A percentile compares a stretch with the other conserved stretches of the same genome.
Evolutionary conservation across 2,113 vertebrate genomes (phyloP).

Genomic region (Microcebus tavaratra): DNA sequence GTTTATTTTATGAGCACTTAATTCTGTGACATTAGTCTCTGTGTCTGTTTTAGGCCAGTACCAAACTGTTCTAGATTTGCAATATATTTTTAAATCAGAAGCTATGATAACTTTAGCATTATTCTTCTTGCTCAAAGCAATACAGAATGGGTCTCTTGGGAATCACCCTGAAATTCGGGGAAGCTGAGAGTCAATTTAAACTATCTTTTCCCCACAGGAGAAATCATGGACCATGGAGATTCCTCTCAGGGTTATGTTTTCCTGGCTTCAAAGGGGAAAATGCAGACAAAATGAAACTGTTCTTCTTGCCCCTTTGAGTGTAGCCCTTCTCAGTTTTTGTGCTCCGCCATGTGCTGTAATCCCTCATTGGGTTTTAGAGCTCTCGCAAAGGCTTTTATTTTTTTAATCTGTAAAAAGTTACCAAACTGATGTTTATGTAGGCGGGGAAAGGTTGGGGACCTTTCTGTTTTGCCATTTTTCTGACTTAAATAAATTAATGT

Average conservation of each 20-base stretch:
- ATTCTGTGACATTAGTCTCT: background rate
- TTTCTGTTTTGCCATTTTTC: background rate
- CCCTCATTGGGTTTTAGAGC: background rate
- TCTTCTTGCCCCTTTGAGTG: background rate
- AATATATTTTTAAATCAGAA: background rate
- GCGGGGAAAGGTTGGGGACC: background rate
- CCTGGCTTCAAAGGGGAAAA: background rate
- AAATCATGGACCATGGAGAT: background rate
- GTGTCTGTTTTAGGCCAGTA: too few relatives aligned
- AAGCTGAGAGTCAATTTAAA: background rate
- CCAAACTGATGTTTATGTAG: background rate
- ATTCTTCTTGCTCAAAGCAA: background rate
- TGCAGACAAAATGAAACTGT: background rate
- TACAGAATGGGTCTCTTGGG: background rate
- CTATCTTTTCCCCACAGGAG: background rate
- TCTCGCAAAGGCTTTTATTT: background rate
- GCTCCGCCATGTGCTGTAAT: too few relatives aligned
- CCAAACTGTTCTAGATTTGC: background rate
- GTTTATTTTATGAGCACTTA: background rate
- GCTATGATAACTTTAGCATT: background rate
- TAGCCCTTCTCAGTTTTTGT: background rate
- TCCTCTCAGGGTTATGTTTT: background rate
- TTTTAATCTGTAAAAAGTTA: background rate
- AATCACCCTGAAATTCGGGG: background rate
- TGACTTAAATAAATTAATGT: background rate